Percentiles rank a stretch among this genome's conserved stretches.
These are phyloP conservation scores for Zoanthus sociatus DNA, from an alignment of 92 coral and sea anemone genomes.

Conservation along the genomic window DNA sequence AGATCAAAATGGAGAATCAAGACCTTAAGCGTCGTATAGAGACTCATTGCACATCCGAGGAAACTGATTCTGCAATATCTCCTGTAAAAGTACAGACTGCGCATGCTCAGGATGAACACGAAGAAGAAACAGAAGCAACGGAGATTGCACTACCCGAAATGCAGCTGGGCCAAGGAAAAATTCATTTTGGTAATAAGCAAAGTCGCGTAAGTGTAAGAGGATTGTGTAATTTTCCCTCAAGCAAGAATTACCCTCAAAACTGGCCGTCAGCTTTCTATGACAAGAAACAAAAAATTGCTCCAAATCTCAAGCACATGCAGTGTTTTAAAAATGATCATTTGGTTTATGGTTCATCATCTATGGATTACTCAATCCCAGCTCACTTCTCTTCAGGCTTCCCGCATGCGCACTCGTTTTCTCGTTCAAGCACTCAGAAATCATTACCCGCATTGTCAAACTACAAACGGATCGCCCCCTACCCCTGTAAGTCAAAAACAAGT, in stretches of 20 bases:
- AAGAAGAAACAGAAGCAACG: slow-evolving; percentile 1
- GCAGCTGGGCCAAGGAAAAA: background rate
- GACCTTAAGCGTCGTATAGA: slow-evolving; percentile 27
- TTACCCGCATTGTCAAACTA: slow-evolving; percentile 31
- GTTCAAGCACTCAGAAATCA: slow-evolving; percentile 19
- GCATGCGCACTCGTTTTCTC: background rate
- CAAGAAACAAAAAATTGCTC: slow-evolving; percentile 17
- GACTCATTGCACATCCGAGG: slow-evolving; percentile 2
- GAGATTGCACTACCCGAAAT: background rate
- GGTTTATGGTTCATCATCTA: background rate
- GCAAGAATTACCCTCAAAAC: slow-evolving; percentile 4
- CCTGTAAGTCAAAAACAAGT: slow-evolving; percentile 17
- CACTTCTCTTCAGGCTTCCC: background rate
- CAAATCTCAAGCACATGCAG: background rate
- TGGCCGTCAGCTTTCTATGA: slow-evolving; percentile 16
- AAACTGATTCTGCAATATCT: background rate
- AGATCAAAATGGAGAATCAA: slow-evolving; percentile 72
- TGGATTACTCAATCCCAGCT: slow-evolving; percentile 5
- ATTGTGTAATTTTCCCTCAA: background rate
- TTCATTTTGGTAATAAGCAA: background rate
- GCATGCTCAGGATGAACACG: background rate
- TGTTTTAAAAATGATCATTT: background rate
- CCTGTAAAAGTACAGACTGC: background rate
- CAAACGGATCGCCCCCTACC: slow-evolving; percentile 35
- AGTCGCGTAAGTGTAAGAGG: background rate